phyloP scores from a whole-genome alignment of 92 coral and sea anemone genomes.

The Epizoanthus fatuus region DNA sequence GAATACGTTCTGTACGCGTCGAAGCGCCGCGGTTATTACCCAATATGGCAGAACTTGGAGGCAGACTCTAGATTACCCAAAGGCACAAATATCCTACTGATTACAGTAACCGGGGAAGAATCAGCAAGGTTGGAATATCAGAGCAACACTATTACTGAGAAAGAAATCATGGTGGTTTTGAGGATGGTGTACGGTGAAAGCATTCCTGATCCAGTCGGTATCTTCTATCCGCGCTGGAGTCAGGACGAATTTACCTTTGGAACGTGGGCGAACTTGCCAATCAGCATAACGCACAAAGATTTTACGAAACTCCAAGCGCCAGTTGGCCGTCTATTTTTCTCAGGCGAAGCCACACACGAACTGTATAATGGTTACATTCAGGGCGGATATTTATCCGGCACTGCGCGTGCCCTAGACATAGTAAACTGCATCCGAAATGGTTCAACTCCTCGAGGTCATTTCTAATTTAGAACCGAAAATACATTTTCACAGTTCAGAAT shows the following conservation, averaged over 20 bases:
- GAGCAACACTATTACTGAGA: slow-evolving; percentile 54
- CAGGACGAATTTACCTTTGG: slow-evolving; percentile 77
- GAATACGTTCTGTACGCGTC: slow-evolving; percentile 89
- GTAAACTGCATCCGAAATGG: slow-evolving; percentile 45
- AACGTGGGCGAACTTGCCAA: slow-evolving; percentile 83
- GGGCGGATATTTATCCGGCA: slow-evolving; percentile 84
- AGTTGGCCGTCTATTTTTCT: slow-evolving; percentile 71
- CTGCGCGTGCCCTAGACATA: slow-evolving; percentile 67
- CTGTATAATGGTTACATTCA: slow-evolving; percentile 89
- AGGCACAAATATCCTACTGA: slow-evolving; percentile 87
- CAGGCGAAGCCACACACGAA: slow-evolving; percentile 94
- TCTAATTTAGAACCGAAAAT: too few relatives aligned
- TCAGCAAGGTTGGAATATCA: slow-evolving; percentile 81
- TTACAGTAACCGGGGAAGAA: slow-evolving; percentile 92
- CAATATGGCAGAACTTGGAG: slow-evolving; percentile 82
- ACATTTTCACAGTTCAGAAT: too few relatives aligned
- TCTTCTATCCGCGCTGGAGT: slow-evolving; percentile 82
- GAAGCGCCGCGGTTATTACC: slow-evolving; percentile 79
- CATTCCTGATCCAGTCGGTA: slow-evolving; percentile 78
- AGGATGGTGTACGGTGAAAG: slow-evolving; percentile 71
- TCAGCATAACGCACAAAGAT: slow-evolving; percentile 79
- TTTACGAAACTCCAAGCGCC: slow-evolving; percentile 67
- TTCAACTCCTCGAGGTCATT: neutral
- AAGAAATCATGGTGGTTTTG: slow-evolving; percentile 84
- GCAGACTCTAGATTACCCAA: slow-evolving; percentile 78